Evolutionary conservation across 2,113 vertebrate genomes (phyloP).

Genomic region (Delphinus delphis): DNA sequence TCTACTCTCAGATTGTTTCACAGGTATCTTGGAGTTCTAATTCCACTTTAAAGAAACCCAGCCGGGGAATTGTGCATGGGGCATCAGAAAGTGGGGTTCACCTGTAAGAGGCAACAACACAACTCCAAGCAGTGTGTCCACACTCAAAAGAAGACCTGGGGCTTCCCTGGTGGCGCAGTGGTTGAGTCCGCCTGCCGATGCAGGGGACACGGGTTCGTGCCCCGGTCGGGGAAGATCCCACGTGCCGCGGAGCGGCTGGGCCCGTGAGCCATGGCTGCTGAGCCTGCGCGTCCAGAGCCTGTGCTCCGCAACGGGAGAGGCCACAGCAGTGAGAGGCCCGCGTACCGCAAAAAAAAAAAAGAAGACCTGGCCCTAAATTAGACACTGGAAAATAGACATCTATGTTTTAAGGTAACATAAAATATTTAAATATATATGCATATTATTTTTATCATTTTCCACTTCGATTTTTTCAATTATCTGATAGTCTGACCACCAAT

Average conservation of each 20-base stretch:
- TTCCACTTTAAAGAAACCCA: neutral
- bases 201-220: too few species aligned
- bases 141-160: neutral
- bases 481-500: neutral
- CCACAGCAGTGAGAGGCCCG: too few species aligned
- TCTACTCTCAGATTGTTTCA: neutral
- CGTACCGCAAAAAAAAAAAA: neutral
- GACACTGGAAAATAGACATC: neutral
- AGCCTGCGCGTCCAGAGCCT: too few species aligned
- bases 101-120: neutral
- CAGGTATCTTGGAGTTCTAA: neutral
- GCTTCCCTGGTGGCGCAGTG: too few species aligned
- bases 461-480: neutral
- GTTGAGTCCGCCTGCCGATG: too few species aligned
- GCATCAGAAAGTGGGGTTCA: neutral
- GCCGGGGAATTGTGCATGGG: neutral
- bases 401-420: conserved; percentile 1
- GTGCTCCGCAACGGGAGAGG: too few species aligned
- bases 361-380: neutral
- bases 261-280: too few species aligned
- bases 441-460: neutral
- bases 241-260: too few species aligned
- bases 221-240: too few species aligned
- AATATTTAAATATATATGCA: neutral
- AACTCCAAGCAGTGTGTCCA: neutral